Conservation (phyloP, 2,797 vertebrate genomes). For the Rhincodon typus region DNA sequence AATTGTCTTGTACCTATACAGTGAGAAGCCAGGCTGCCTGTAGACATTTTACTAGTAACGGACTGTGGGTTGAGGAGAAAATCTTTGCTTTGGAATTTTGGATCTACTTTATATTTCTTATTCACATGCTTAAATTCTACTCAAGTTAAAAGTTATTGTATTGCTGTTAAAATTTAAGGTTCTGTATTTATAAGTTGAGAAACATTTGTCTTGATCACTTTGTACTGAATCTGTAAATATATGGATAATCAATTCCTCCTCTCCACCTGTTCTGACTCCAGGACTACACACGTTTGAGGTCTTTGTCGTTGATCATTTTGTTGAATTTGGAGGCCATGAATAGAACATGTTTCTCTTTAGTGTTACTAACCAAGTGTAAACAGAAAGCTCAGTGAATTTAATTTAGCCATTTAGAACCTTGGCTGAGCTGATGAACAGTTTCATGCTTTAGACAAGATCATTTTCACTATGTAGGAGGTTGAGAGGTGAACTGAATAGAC, state of each 20-base stretch:
- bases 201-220: neutral
- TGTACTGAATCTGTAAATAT: neutral
- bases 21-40: neutral
- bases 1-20: neutral
- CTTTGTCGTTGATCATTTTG: neutral
- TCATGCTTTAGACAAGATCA: neutral
- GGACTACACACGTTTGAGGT: neutral
- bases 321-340: slow-evolving; percentile 3
- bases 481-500: too few relatives aligned
- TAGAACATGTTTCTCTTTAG: neutral
- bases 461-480: too few relatives aligned
- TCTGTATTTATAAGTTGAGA: neutral
- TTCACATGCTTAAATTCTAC: neutral
- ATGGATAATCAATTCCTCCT: neutral
- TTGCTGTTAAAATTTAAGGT: neutral
- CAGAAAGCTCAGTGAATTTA: neutral
- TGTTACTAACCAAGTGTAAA: neutral
- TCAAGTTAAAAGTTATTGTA: neutral
- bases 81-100: neutral
- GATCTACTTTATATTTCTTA: neutral
- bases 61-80: too few relatives aligned
- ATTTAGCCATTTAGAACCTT: neutral
- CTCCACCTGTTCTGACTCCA: neutral
- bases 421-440: neutral
- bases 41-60: neutral